A percentile compares a stretch with the other conserved stretches of the same genome.
These are phyloP conservation scores for Abscondita cerata DNA, from an alignment of 2,888 invertebrate species.

Conservation along the genomic window DNA sequence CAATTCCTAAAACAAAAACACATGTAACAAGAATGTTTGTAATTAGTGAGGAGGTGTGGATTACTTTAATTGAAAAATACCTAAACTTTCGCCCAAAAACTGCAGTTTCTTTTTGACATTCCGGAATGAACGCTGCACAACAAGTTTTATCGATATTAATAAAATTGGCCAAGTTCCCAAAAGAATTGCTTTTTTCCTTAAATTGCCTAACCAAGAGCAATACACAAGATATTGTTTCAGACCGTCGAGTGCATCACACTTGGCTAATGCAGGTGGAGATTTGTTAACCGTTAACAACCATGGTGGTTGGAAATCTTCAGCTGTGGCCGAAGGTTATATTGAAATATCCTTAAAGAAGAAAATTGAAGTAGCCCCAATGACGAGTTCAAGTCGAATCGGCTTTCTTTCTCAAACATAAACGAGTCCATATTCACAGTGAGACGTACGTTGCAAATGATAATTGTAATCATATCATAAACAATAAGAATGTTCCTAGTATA, in stretches of 20 bases:
- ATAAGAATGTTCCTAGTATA: too few relatives aligned
- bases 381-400: too few relatives aligned
- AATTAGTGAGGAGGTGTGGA: neutral
- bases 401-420: too few relatives aligned
- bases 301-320: constrained; percentile 14
- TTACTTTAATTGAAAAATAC: neutral
- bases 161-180: neutral
- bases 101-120: neutral
- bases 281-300: constrained; percentile 12
- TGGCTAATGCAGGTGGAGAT: constrained; percentile 14
- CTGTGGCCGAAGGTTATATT: constrained; percentile 17
- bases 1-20: neutral
- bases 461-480: too few relatives aligned
- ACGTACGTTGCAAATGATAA: too few relatives aligned
- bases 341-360: constrained; percentile 8
- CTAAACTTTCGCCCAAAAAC: neutral
- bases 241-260: neutral
- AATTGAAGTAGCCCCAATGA: neutral
- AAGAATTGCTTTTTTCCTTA: constrained; percentile 9
- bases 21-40: neutral
- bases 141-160: neutral
- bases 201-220: constrained; percentile 8
- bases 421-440: too few relatives aligned
- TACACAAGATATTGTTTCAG: constrained; percentile 19
- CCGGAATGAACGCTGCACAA: neutral